A percentile compares a stretch with the other conserved stretches of the same genome.
These are phyloP conservation scores for Myotis myotis DNA, from an alignment of 2,797 vertebrate genomes.

Conservation along the genomic window DNA sequence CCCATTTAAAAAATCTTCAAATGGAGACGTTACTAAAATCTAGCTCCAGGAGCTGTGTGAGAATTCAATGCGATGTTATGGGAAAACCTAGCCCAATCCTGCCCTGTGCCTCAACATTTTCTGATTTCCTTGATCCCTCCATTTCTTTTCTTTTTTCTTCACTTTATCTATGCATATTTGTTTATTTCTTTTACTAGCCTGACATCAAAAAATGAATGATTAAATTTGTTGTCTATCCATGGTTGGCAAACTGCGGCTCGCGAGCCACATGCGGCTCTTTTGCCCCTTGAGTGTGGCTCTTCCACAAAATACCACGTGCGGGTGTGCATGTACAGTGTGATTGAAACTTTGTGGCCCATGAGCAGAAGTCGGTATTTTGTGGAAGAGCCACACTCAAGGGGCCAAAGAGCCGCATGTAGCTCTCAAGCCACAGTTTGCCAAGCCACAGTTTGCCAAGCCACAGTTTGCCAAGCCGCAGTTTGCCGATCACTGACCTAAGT, in stretches of 20 bases:
- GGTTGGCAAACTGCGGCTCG: too few relatives aligned
- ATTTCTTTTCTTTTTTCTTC: neutral
- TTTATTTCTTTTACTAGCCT: neutral
- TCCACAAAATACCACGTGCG: too few relatives aligned
- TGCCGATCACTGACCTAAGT: neutral
- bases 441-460: too few relatives aligned
- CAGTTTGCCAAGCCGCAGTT: too few relatives aligned
- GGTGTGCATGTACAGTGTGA: too few relatives aligned
- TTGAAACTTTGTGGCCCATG: too few relatives aligned
- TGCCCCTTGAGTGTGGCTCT: too few relatives aligned
- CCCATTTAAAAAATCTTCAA: neutral
- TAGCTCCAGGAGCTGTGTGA: neutral
- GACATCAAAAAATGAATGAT: neutral
- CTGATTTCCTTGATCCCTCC: neutral
- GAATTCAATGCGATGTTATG: fast-evolving
- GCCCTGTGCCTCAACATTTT: neutral
- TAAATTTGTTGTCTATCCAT: neutral
- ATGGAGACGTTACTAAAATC: neutral
- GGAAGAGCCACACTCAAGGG: too few relatives aligned
- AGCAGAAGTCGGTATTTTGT: too few relatives aligned
- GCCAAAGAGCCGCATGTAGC: too few relatives aligned
- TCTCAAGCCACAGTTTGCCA: too few relatives aligned
- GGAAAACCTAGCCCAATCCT: neutral
- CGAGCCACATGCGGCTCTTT: too few relatives aligned
- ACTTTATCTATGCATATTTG: neutral